Base-by-base conservation (phyloP, 2,888 invertebrate species). In the Xiphydria camelus region DNA sequence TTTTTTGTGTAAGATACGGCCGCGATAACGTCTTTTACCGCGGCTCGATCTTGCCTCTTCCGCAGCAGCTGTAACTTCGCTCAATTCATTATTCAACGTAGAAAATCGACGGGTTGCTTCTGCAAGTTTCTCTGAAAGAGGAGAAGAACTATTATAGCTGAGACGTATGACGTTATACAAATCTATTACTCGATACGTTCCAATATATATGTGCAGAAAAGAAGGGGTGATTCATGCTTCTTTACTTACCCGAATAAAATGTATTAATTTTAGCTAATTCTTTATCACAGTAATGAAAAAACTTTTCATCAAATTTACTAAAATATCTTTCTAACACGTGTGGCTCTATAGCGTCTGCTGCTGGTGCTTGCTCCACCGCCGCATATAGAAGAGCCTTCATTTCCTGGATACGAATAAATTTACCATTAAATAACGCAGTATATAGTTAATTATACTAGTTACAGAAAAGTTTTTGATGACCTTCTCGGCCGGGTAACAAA, bases 191-290 rank as follows among this genome's bases (percentile, higher is more conserved):
- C n/a, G n/a, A n/a, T n/a, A n/a, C 7, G 12, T 46, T 14, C 18
- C 10, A 31, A 17, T 25, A 14, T 41, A 14, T 17, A 42, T 18
- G 10, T 10, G 3, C 6, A 18, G 5, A 39, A 5, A 10, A 15
- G 12, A 41, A 3, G 33, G 4, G 6, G n/a, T 21, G 20, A 37
- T 17, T 36, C 12, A 39, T 9, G 5, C 10, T 44, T 14, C 35
- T n/a, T 38, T 20, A 54, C 65, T 57, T 67, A 83, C 83, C 83
- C 39, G 88, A 85, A 69, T 88, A 94, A 75, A 93, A 94, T 7
- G 90, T 88, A 74, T 93, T 92, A 64, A 93, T 92, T 77, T 93
- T 93, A 45, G 87, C 84, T 53, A 94, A 77, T 75, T 94, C 92
- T 62, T 86, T 87, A 68, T 92, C 91, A 74, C 89, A 90, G 65